Base-by-base conservation (phyloP, 2,888 invertebrate genomes). In the Diadegma fenestrale region DNA sequence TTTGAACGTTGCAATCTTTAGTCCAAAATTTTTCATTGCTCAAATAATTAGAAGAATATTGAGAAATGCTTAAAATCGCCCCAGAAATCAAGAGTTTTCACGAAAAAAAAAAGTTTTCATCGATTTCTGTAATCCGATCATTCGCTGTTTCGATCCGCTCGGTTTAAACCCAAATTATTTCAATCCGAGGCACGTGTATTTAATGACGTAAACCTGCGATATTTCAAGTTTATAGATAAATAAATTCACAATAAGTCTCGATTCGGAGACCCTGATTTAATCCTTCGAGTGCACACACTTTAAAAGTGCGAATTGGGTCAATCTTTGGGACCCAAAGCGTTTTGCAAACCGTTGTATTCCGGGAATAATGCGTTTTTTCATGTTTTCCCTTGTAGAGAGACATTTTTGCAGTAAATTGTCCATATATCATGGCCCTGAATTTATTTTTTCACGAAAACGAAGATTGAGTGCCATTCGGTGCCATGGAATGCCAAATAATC, bases 181-280 rank as follows among this genome's bases (percentile, higher is more conserved):
- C n/a, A 58, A 58, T 26, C 12, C 26, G 10, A 58, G 54, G 54
- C 54, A 58, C 26, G 22, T 58, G 54, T 58, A 58, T 58, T 58
- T 58, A 58, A 58, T 26, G 3, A 58, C 26, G 12, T 26, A 58
- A 22, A 14, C 1, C 26, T 2, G 22, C 54, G 26, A 58, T 58
- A 58, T 26, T 22, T 26, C 22, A 58, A 58, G 22, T 58, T 58
- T 58, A 26, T 2, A 26, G 26, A 58, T 22, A 14, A 58, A 26
- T 12, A 2, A 10, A 22, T 26, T 22, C 14, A 4, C 10, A 26
- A 26, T 22, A 58, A 26, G 26, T 58, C 54, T 58, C 26, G 22
- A 58, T 58, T 3, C 22, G 6, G 54, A 26, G 54, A 58, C 14
- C 26, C 22, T 19, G 7, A 4, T 37, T 37, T 0, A 37, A 37